phyloP scores from a whole-genome alignment of 2,797 vertebrate species.

The Sebastiscus tertius region DNA sequence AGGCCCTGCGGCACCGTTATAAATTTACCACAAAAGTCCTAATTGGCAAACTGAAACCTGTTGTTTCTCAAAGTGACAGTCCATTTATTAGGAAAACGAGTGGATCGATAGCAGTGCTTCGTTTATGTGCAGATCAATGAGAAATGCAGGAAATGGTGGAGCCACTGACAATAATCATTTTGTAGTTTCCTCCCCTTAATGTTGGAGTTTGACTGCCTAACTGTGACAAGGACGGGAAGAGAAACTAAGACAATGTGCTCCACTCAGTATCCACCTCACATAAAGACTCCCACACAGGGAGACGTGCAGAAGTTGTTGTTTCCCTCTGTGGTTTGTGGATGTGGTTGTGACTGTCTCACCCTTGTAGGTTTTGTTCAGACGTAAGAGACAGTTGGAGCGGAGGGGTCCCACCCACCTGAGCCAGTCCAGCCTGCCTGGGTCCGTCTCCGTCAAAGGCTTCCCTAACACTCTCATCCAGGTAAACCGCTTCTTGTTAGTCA shows the following conservation, averaged over 20 bases:
- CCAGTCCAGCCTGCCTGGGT: conserved; percentile 71
- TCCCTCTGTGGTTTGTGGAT: conserved; percentile 45
- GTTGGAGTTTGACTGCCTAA: neutral
- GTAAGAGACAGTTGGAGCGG: conserved; percentile 73
- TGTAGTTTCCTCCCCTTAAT: conserved; percentile 9
- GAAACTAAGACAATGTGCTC: neutral
- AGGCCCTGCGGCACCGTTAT: neutral
- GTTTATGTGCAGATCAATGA: conserved; percentile 53
- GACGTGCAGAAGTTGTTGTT: conserved; percentile 34
- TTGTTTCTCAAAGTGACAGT: conserved; percentile 58
- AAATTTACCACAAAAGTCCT: conserved; percentile 40
- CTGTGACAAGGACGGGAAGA: neutral
- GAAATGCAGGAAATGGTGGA: conserved; percentile 27
- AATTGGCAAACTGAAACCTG: conserved; percentile 48
- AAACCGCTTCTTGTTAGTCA: conserved; percentile 55
- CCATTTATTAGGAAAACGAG: conserved; percentile 53
- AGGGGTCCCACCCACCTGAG: conserved; percentile 72
- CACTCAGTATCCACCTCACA: neutral
- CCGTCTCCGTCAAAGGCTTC: conserved; percentile 79
- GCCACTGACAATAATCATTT: conserved; percentile 30
- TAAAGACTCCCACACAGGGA: neutral
- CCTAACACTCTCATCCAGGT: conserved; percentile 84
- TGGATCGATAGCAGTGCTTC: conserved; percentile 45
- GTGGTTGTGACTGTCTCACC: conserved; percentile 55
- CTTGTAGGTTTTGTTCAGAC: conserved; percentile 67